Evolutionary conservation across 2,113 vertebrate genomes (phyloP).

Genomic region (Ceyx melanurus): DNA sequence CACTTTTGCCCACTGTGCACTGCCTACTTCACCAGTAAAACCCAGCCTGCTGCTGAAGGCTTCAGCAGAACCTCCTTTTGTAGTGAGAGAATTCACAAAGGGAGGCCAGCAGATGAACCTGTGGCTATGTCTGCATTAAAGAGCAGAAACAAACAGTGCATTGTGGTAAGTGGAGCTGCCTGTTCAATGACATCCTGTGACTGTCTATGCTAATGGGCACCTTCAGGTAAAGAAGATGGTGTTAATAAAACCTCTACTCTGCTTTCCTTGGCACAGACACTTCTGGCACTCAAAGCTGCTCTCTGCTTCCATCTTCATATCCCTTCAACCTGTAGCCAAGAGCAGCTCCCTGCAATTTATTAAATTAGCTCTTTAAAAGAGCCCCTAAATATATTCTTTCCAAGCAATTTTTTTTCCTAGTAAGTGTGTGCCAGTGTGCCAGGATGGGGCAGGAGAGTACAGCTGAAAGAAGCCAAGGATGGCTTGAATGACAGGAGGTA

Average conservation of each 20-base stretch:
- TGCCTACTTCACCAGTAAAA: background rate
- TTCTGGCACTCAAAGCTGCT: conserved; percentile 1
- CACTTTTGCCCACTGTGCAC: background rate
- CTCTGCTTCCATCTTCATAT: background rate
- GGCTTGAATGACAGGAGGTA: background rate
- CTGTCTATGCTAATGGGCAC: background rate
- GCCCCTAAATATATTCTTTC: background rate
- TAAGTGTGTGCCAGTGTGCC: background rate
- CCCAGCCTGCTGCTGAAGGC: background rate
- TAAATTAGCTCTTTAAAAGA: conserved; percentile 26
- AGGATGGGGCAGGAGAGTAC: background rate
- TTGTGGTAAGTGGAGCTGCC: background rate
- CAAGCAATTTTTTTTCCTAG: background rate
- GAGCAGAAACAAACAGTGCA: background rate
- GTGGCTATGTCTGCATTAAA: background rate
- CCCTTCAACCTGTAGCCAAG: background rate
- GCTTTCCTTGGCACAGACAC: background rate
- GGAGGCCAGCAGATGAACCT: background rate
- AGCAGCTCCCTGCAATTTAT: conserved; percentile 18
- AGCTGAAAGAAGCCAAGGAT: background rate
- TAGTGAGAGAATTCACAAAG: background rate
- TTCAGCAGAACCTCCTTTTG: background rate
- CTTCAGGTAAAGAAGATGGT: background rate
- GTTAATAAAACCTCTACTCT: conserved; percentile 30
- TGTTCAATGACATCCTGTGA: background rate